Conservation (phyloP, 2,113 vertebrate species). For the Platysteira castanea region DNA sequence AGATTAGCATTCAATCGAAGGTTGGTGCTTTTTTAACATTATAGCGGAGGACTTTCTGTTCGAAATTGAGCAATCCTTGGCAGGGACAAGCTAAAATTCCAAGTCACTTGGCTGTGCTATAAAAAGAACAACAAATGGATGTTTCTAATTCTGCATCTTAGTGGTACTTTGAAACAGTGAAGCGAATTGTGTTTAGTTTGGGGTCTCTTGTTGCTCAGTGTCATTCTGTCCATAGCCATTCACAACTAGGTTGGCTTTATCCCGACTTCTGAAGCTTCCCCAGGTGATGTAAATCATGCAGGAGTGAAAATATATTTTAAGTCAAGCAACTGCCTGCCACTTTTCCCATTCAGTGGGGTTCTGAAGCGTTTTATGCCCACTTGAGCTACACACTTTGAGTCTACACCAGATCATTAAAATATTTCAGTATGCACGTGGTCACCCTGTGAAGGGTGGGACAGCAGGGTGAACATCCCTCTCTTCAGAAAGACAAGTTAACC, state of each 20-base stretch:
- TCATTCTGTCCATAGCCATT: neutral
- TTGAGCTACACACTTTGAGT: neutral
- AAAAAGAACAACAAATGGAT: slow-evolving; percentile 68
- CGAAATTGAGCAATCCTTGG: slow-evolving; percentile 64
- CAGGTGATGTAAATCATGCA: neutral
- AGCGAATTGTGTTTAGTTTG: neutral
- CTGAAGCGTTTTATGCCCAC: neutral
- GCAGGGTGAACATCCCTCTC: neutral
- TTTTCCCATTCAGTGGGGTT: neutral
- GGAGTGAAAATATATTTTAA: neutral
- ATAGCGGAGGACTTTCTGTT: slow-evolving; percentile 65
- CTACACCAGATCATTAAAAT: neutral
- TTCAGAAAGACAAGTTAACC: neutral
- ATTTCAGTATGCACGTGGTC: neutral
- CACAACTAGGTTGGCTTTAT: neutral
- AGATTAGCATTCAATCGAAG: slow-evolving; percentile 73
- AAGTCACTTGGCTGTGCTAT: slow-evolving; percentile 67
- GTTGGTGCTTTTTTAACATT: slow-evolving; percentile 64
- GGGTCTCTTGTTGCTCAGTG: neutral
- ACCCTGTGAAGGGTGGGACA: neutral
- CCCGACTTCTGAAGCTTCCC: neutral
- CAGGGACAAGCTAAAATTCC: slow-evolving; percentile 66
- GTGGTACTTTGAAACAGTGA: slow-evolving; percentile 25
- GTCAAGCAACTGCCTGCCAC: neutral
- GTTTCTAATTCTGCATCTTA: slow-evolving; percentile 58